Base-by-base conservation (phyloP, 2,888 invertebrate species). In the Colletes collaris region DNA sequence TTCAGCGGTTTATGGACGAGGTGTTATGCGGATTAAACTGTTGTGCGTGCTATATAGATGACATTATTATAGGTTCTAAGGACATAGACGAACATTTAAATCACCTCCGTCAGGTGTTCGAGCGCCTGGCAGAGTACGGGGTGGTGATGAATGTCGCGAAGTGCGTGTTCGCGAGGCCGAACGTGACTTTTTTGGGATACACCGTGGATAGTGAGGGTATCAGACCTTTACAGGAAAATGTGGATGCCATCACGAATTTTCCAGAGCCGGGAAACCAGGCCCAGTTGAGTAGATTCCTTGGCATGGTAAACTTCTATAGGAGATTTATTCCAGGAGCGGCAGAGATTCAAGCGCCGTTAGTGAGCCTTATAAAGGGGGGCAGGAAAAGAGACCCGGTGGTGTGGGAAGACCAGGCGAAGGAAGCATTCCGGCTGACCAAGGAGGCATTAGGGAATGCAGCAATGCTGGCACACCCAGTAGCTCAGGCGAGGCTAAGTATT, bases 251-350 rank as follows among this genome's bases (percentile, higher is more conserved):
- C 0, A 8, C 10, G 16, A 58, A 87, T 0, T 90, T 86, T 40
- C 68, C 87, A 3, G 71, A 70, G 44, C 92, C 91, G 0, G 70
- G 52, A 13, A 90, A 87, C 0, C 86, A 87, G 0, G 87, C 87
- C 35, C 76, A 89, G 11, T 75, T 93, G 0, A 73, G 88, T 5
- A 76, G 85, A 4, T 92, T 91, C 76, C 60, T 92, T 0, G 92
- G 91, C 0, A 91, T 91, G 89, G 13, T 92, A 0, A 93, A 91
- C 76, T 92, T 91, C 83, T 92, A 92, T 55, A 70, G 92, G 3
- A 50, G 66, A 7, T 52, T 63, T 0, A 19, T 82, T 40, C 27
- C 58, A 0, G 27, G 4, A 0, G 27, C 50, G 3, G 40, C 58
- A 0, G 19, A 11, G 0, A 71, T 79, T 0, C 78, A 86, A 13